These are phyloP conservation scores for Heteronetta atricapilla DNA, from an alignment of 2,113 vertebrate species.

Conservation along the genomic window DNA sequence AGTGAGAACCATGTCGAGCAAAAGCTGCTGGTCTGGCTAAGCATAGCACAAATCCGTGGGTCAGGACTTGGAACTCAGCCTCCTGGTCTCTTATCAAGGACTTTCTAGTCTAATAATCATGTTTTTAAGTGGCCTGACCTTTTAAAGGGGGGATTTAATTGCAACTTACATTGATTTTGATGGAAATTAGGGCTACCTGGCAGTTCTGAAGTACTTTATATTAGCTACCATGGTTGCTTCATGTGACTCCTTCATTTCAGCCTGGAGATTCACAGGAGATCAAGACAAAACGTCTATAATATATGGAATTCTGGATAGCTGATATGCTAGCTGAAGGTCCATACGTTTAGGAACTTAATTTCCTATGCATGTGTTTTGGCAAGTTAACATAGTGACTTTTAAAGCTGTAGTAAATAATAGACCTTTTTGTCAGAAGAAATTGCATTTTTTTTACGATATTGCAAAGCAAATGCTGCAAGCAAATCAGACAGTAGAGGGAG, in stretches of 20 bases:
- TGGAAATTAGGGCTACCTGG: not conserved
- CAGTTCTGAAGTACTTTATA: not conserved
- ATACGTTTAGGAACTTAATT: not conserved
- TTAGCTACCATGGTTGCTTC: not conserved
- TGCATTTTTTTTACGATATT: not conserved
- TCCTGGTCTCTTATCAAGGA: not conserved
- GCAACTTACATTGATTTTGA: not conserved
- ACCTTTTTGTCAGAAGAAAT: not conserved
- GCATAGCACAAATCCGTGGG: not conserved
- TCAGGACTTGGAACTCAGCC: not conserved
- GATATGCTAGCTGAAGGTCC: not conserved
- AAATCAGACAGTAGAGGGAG: constrained; percentile 66
- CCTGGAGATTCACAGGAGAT: not conserved
- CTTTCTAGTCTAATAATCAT: not conserved
- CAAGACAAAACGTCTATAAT: not conserved
- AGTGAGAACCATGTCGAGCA: not conserved
- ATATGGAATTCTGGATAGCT: not conserved
- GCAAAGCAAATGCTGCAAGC: constrained; percentile 30
- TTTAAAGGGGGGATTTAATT: not conserved
- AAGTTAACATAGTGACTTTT: not conserved
- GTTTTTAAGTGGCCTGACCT: not conserved
- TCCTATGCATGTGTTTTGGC: not conserved
- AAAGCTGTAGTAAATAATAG: not conserved
- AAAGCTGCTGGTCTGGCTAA: not conserved
- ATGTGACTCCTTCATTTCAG: not conserved